Evolutionary conservation across 2,888 invertebrate genomes (phyloP).

Genomic region (Dorcus hopei): DNA sequence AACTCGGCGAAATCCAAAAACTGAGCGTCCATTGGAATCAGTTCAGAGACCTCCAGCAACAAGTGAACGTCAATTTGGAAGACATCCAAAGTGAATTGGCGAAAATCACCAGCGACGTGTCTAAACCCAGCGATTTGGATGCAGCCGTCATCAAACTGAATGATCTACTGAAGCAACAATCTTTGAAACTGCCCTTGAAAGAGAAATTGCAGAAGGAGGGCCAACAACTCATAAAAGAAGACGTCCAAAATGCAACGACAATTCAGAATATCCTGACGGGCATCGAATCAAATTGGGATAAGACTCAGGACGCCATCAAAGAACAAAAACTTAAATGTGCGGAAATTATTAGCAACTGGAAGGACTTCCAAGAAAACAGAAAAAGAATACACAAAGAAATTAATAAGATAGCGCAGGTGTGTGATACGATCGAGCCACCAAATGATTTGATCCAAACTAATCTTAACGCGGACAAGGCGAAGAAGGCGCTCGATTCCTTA

Average conservation of each 20-base stretch:
- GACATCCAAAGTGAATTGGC: slow-evolving; percentile 57
- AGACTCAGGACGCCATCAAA: slow-evolving; percentile 68
- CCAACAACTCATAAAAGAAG: slow-evolving; percentile 73
- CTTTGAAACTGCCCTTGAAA: slow-evolving; percentile 61
- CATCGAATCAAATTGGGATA: slow-evolving; percentile 79
- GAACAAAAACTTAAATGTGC: slow-evolving; percentile 73
- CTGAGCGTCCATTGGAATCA: slow-evolving; percentile 74
- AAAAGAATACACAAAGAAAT: slow-evolving; percentile 69
- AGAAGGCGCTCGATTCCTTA: slow-evolving; percentile 70
- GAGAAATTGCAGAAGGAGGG: slow-evolving; percentile 78
- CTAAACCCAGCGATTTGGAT: slow-evolving; percentile 51
- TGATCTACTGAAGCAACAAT: slow-evolving; percentile 52
- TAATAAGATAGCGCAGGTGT: slow-evolving; percentile 64
- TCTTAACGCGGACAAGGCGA: slow-evolving; percentile 69
- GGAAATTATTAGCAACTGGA: slow-evolving; percentile 69
- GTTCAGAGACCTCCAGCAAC: slow-evolving; percentile 71
- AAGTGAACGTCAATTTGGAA: slow-evolving; percentile 64
- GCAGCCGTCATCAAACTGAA: slow-evolving; percentile 54
- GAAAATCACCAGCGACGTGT: slow-evolving; percentile 54
- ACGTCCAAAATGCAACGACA: slow-evolving; percentile 73
- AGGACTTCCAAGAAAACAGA: slow-evolving; percentile 71
- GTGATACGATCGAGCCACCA: slow-evolving; percentile 63
- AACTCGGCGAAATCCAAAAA: slow-evolving; percentile 66
- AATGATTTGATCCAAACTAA: slow-evolving; percentile 72
- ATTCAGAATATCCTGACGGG: slow-evolving; percentile 77